Base-by-base conservation (phyloP, 92 coral and sea anemone genomes). In the Paramuricea clavata region DNA sequence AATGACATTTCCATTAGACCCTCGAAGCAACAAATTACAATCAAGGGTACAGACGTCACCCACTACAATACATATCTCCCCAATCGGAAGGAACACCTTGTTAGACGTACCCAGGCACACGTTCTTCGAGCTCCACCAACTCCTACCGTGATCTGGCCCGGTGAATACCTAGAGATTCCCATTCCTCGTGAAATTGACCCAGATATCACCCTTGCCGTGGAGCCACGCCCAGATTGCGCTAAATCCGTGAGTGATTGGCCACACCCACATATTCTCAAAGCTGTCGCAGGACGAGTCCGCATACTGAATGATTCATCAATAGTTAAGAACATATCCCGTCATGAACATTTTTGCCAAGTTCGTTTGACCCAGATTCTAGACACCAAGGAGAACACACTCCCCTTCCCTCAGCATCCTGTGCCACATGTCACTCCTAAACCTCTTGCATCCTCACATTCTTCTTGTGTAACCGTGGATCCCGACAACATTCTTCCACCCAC, bases 261-360 rank as follows among this genome's bases (percentile, higher is more conserved):
- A 54, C 68, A 49, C 30, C 90, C 95, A 59, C 91, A 80, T 42
- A 84, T 92, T 73, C 31, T 91, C 15, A 73, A 76, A 23, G 85
- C 87, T 8, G 89, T 89, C 19, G 92, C 71, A 10, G 36, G 79
- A 71, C 81, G 83, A 59, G 86, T n/a, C 39, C 85, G 88, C 78
- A 56, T 91, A 32, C 52, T 57, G 35, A 91, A 90, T 80, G 74
- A 31, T 34, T 41, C 92, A 19, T 10, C 25, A 5, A 86, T 87
- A 69, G 89, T 91, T 21, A 56, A 88, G 52, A 21, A 47, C 74
- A 44, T 88, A 54, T 31, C 81, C 0, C 86, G 93, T 76, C 89
- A 83, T 27, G 73, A 91, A 44, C 92, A 91, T 85, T 75, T 91
- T 52, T 74, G 88, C 60, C 82, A 74, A 56, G 73, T 69, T 28